Evolutionary conservation across 2,888 invertebrate species (phyloP).

Genomic region (Bruchidius siliquastri): DNA sequence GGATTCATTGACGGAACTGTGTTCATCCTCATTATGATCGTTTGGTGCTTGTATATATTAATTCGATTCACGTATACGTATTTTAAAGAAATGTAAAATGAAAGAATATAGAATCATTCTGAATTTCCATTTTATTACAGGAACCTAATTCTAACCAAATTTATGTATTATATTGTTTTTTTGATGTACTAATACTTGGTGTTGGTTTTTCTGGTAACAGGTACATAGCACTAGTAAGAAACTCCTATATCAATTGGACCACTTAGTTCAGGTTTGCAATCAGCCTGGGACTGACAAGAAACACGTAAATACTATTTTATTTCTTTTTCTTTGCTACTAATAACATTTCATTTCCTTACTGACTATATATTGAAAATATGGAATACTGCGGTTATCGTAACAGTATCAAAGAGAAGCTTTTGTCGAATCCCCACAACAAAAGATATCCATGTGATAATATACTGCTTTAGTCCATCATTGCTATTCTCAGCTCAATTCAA

Average conservation of each 20-base stretch:
- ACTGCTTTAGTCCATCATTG: too few relatives aligned
- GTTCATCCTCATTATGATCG: too few relatives aligned
- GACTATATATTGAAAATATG: not conserved
- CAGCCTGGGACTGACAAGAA: constrained; percentile 79
- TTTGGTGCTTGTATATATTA: too few relatives aligned
- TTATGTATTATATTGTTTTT: constrained; percentile 1
- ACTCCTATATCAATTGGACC: constrained; percentile 90
- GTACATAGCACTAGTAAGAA: constrained; percentile 95
- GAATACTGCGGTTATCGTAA: too few relatives aligned
- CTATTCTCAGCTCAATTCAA: too few relatives aligned
- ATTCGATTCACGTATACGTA: too few relatives aligned
- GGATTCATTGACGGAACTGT: too few relatives aligned
- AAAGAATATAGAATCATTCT: not conserved
- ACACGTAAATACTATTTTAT: constrained; percentile 57
- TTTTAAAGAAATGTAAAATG: too few relatives aligned
- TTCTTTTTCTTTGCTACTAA: constrained; percentile 9
- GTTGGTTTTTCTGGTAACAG: constrained; percentile 52
- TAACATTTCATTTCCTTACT: constrained; percentile 7
- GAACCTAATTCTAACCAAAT: not conserved
- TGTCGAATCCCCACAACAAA: too few relatives aligned
- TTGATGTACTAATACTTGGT: constrained; percentile 24
- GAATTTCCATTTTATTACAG: not conserved
- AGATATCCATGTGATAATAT: too few relatives aligned
- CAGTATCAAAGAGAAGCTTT: too few relatives aligned
- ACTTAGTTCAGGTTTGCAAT: constrained; percentile 93